Conservation (phyloP, 2,797 vertebrate species). For the Antrozous pallidus region DNA sequence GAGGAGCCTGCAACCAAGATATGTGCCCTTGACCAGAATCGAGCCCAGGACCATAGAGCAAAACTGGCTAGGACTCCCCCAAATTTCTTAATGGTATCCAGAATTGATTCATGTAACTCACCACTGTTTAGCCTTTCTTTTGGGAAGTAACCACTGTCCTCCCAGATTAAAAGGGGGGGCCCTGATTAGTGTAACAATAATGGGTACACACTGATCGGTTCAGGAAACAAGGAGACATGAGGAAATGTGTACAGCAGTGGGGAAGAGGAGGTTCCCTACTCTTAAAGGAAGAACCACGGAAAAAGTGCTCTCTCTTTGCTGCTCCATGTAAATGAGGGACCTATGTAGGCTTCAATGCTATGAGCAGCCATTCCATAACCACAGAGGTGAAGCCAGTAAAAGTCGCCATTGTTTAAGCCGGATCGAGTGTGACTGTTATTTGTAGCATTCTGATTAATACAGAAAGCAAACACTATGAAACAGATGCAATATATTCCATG, state of each 20-base stretch:
- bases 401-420: not conserved
- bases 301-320: not conserved
- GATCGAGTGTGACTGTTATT: not conserved
- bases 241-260: not conserved
- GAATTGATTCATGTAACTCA: not conserved
- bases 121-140: not conserved
- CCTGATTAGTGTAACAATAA: not conserved
- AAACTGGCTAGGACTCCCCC: not conserved
- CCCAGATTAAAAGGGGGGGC: not conserved
- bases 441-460: not conserved
- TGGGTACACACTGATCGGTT: not conserved
- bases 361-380: not conserved
- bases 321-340: not conserved
- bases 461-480: not conserved
- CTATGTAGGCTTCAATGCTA: not conserved
- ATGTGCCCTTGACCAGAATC: no score
- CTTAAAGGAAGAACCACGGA: not conserved
- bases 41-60: no score
- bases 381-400: not conserved
- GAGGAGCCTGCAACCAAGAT: no score
- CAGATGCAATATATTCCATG: not conserved
- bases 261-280: not conserved
- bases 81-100: not conserved
- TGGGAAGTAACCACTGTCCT: not conserved
- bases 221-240: not conserved